Percentiles rank a stretch among this genome's conserved stretches.
Conservation (phyloP, 2,797 vertebrate species). For the Lagothrix lagotricha region DNA sequence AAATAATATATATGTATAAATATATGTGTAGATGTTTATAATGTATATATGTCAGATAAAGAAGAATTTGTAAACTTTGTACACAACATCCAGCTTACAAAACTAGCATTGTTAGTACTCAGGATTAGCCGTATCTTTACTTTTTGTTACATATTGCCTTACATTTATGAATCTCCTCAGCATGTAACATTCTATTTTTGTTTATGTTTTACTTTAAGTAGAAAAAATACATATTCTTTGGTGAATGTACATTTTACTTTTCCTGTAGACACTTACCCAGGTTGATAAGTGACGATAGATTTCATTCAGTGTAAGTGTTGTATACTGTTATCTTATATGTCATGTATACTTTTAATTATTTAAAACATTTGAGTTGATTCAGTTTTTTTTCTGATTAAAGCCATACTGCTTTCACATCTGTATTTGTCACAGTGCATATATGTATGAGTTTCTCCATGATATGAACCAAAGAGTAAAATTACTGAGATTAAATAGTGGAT, state of each 20-base stretch:
- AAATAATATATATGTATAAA: background rate
- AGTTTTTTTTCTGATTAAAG: background rate
- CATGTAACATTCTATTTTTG: background rate
- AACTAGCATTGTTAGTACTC: background rate
- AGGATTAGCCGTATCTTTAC: background rate
- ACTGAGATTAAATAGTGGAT: background rate
- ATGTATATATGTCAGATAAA: background rate
- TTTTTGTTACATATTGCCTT: background rate
- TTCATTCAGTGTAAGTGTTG: background rate
- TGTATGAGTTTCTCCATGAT: background rate
- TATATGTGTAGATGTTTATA: background rate
- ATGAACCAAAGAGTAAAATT: background rate
- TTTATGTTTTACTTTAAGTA: background rate
- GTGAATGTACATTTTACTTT: background rate
- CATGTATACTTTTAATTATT: background rate
- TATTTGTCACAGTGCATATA: background rate
- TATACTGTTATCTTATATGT: background rate
- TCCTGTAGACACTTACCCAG: background rate
- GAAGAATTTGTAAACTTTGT: background rate
- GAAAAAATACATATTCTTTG: background rate
- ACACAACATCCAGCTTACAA: background rate
- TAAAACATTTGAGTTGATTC: background rate
- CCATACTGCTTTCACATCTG: background rate
- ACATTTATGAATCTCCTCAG: background rate
- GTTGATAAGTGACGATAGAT: background rate